Percentiles rank a stretch among this genome's conserved stretches.
These are phyloP conservation scores for Magallana nippona DNA, from an alignment of 2,888 invertebrate species.

Conservation along the genomic window DNA sequence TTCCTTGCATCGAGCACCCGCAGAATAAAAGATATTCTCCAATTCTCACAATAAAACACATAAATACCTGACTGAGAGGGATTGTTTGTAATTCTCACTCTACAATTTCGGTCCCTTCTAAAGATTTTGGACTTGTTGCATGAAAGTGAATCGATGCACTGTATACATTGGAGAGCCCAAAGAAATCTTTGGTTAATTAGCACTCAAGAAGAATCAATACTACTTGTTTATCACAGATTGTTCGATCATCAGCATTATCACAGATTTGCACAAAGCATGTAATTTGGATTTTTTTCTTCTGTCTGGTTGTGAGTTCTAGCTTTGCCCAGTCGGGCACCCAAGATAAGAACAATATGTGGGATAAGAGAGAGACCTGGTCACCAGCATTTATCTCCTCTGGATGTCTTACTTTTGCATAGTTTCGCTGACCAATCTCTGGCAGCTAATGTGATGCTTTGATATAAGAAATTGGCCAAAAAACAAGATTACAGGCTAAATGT, in stretches of 20 bases:
- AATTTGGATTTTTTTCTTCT: slow-evolving; percentile 10
- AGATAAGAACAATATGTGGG: background rate
- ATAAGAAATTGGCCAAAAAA: background rate
- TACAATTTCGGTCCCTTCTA: background rate
- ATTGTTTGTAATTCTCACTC: slow-evolving; percentile 2
- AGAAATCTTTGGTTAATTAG: slow-evolving; percentile 32
- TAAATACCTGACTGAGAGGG: background rate
- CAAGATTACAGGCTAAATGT: slow-evolving; percentile 14
- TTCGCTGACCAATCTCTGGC: slow-evolving; percentile 14
- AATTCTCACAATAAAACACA: background rate
- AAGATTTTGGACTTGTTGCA: background rate
- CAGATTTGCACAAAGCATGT: slow-evolving; percentile 15
- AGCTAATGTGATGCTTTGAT: slow-evolving; percentile 13
- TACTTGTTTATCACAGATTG: slow-evolving; percentile 10
- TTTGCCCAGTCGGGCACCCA: background rate
- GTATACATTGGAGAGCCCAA: background rate
- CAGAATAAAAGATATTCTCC: too few relatives aligned
- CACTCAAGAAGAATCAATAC: slow-evolving; percentile 26
- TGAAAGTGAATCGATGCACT: slow-evolving; percentile 15
- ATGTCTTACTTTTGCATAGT: background rate
- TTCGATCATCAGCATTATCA: slow-evolving; percentile 7
- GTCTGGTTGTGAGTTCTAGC: background rate
- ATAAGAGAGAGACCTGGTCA: slow-evolving; percentile 1
- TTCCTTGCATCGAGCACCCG: background rate
- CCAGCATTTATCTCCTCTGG: background rate